Evolutionary conservation across 2,113 vertebrate species (phyloP).

Genomic region (Ammospiza nelsoni): DNA sequence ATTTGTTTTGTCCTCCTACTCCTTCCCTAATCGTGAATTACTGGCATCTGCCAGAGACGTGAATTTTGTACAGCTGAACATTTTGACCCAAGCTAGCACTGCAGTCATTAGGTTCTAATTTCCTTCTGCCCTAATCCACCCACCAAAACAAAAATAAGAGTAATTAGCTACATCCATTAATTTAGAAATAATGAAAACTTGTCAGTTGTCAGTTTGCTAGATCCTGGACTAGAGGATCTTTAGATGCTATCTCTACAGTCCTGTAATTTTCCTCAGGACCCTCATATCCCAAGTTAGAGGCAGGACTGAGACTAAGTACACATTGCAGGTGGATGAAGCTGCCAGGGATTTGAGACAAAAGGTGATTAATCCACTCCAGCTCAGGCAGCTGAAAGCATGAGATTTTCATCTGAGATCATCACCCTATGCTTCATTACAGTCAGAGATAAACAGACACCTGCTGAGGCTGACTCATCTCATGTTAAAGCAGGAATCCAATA

Average conservation of each 20-base stretch:
- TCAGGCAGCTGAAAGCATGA: conserved; percentile 18
- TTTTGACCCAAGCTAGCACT: not conserved
- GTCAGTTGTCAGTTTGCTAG: not conserved
- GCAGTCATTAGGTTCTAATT: not conserved
- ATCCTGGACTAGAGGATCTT: not conserved
- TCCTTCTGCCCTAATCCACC: not conserved
- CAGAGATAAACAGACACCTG: conserved; percentile 46
- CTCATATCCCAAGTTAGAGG: not conserved
- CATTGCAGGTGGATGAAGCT: not conserved
- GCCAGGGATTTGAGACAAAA: not conserved
- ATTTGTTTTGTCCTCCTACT: not conserved
- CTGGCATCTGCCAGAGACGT: not conserved
- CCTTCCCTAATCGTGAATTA: not conserved
- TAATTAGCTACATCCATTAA: not conserved
- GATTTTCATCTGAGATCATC: conserved; percentile 33
- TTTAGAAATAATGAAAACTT: not conserved
- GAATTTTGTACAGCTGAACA: not conserved
- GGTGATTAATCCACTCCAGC: not conserved
- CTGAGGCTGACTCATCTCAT: conserved; percentile 50
- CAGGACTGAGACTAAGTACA: not conserved
- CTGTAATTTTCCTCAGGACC: not conserved
- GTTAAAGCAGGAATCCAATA: not conserved
- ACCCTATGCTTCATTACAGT: conserved; percentile 6
- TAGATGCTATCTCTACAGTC: not conserved
- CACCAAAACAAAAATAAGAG: not conserved